Evolutionary conservation across 2,797 vertebrate genomes (phyloP), one percentile per base, ranked within the genome.

Genomic region (Spinus olivaceus): DNA sequence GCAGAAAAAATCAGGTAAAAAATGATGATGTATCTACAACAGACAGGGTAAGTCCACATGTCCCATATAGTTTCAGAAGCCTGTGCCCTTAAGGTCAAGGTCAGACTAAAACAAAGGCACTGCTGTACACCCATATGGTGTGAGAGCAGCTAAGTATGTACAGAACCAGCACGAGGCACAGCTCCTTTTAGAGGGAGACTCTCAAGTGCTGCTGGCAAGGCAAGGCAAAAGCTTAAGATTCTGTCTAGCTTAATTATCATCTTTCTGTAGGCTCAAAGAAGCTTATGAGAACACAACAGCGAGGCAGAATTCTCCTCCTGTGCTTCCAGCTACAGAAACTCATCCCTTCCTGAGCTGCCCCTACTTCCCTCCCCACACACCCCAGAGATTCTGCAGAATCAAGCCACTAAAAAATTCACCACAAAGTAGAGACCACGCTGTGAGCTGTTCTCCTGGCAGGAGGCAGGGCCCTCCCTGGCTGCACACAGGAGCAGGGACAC

Each of bases 161-260:
- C 56, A 65, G 73, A 80, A 32, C 64, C 87, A 90, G 91, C 88
- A 35, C 3, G 5, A n/a, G 39, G 66, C 88, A 69, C 74, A 21
- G 77, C 9, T 80, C 66, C 79, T 64, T 83, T 74, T 16, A 56
- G 20, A 81, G 47, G 63, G 63, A 81, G 24, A 15, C 83, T 67
- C 65, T 37, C 42, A 67, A 89, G 72, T 70, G 85, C 79, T 93
- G 92, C 88, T 92, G 76, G 78, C 6, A 1, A 82, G 78, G 82
- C 81, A 88, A 81, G 27, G 78, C 74, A 88, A 87, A 79, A 94
- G 95, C 90, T 95, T 78, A 86, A 72, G 80, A 95, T 49, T 47
- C 83, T 81, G 81, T 93, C 96, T 16, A 10, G 39, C 80, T 92
- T 81, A 96, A 88, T 97, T 88, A 97, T 33, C 23, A 37, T 92